A percentile compares a stretch with the other conserved stretches of the same genome.
Conservation (phyloP, 2,113 vertebrate genomes). For the Ardeotis arabs region DNA sequence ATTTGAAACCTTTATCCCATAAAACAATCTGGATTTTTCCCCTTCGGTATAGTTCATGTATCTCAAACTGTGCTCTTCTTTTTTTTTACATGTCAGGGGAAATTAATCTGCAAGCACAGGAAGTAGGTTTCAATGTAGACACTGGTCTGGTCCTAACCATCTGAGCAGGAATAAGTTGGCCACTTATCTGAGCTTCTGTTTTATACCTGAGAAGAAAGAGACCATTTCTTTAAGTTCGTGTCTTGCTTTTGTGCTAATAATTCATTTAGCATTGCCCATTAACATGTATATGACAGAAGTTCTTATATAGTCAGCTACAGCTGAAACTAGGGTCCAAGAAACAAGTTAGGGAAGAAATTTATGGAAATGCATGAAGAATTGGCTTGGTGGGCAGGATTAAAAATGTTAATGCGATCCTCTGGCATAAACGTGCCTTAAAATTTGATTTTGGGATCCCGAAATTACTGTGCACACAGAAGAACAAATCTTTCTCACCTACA, state of each 20-base stretch:
- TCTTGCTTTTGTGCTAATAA: neutral
- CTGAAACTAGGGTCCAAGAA: neutral
- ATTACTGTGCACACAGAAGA: neutral
- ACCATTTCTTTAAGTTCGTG: neutral
- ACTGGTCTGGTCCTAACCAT: neutral
- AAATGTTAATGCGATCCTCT: neutral
- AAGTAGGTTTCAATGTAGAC: neutral
- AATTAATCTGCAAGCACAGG: neutral
- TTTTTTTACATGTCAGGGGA: neutral
- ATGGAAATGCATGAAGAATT: neutral
- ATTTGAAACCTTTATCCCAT: neutral
- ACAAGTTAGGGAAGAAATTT: neutral
- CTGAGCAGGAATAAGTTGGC: neutral
- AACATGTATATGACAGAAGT: neutral
- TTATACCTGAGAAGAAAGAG: neutral
- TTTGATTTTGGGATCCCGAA: neutral
- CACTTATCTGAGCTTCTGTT: neutral
- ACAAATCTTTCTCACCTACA: neutral
- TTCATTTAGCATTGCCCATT: neutral
- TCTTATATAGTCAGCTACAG: neutral
- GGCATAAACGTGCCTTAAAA: neutral
- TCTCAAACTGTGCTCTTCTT: neutral
- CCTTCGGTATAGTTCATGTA: neutral
- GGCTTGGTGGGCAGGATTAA: neutral
- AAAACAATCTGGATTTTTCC: neutral